Percentiles rank a stretch among this genome's conserved stretches.
Evolutionary conservation across 2,888 invertebrate species (phyloP).

Genomic region (Xanthia icteritia): DNA sequence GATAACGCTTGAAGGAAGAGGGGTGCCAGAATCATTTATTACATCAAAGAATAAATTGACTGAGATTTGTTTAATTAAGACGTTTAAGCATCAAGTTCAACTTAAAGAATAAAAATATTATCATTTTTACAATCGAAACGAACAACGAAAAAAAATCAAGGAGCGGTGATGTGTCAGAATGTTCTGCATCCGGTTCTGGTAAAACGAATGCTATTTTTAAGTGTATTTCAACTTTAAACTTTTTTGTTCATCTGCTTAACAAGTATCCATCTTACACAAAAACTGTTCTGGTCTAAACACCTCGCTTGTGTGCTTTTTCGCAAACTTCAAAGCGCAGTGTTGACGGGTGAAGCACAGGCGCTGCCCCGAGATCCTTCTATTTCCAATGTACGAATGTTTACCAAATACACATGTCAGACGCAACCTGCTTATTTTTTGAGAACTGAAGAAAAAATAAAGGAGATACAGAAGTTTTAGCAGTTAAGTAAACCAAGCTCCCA

Average conservation of each 20-base stretch:
- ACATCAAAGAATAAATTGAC: not conserved
- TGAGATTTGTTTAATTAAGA: not conserved
- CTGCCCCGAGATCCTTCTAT: conserved; percentile 18
- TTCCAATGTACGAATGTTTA: conserved; percentile 56
- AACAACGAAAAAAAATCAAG: not conserved
- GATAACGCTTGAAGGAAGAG: not conserved
- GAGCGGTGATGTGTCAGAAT: conserved; percentile 3
- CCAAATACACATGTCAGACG: conserved; percentile 48
- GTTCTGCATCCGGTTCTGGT: conserved; percentile 30
- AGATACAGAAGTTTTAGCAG: not conserved
- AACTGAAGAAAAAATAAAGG: not conserved
- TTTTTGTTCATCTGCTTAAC: conserved; percentile 17
- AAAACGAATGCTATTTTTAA: not conserved
- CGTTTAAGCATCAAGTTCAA: not conserved
- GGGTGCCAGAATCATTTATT: not conserved
- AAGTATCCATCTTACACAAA: conserved; percentile 15
- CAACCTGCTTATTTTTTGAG: conserved; percentile 28
- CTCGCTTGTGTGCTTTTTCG: conserved; percentile 52
- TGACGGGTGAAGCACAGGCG: conserved; percentile 69
- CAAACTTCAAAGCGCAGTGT: conserved; percentile 69
- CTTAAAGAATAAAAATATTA: conserved; percentile 2
- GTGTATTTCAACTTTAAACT: not conserved
- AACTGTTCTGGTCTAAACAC: conserved; percentile 26
- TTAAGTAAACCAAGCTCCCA: not conserved
- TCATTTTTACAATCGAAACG: not conserved